Evolutionary conservation across 2,113 vertebrate species (phyloP), one percentile per base, ranked within the genome.

Genomic region (Brachionichthys hirsutus): DNA sequence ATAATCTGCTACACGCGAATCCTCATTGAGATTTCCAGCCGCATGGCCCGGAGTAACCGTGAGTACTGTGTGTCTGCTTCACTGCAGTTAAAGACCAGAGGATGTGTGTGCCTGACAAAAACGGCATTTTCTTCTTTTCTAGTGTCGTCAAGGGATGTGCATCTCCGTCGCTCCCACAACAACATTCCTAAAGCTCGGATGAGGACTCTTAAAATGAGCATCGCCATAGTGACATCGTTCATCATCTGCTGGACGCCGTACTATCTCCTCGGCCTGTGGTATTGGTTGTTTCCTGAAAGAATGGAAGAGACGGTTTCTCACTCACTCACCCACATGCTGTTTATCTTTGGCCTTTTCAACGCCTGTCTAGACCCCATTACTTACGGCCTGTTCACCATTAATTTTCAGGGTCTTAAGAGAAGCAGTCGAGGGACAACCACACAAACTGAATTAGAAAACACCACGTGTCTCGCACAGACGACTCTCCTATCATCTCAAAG

Each of bases 161-260:
- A 91, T 46, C 86, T 93, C 11, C 87, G 92, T 1, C 88, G 91
- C 51, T 93, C 92, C 10, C 90, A 91, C 70, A 93, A 90, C 75
- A 92, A 93, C 70, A 93, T 93, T 54, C 92, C 92, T 1, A 92
- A 92, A 74, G 92, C 92, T 42, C 90, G 91, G 3, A 91, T 93
- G 90, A 89, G 90, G 52, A 92, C 92, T 5, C 83, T 93, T 7
- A 93, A 93, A 63, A 93, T 93, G 92, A 93, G 92, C 54, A 89
- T 93, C 0, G 90, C 91, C 55, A 93, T 93, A 1, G 92, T 93
- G 24, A 89, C 87, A 0, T 93, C 92, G 0, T 93, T 93, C 73
- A 92, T 93, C 50, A 72, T 93, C 42, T 93, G 92, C 83, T 93
- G 92, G 92, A 92, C 92, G 0, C 92, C 92, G 0, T 93, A 93